Base-by-base conservation (phyloP, 2,113 vertebrate species). In the Pangasianodon gigas region DNA sequence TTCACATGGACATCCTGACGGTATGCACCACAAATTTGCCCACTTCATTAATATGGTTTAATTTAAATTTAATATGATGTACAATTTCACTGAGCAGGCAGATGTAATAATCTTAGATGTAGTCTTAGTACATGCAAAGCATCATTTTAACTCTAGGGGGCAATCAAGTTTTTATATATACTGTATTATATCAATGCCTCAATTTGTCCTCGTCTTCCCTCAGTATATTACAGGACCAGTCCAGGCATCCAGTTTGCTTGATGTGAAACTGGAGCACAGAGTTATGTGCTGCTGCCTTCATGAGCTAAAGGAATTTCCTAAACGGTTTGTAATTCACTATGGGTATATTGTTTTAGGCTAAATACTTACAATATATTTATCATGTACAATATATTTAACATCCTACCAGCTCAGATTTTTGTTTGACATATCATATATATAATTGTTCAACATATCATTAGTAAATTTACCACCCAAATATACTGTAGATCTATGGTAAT, bases 1-100 rank as follows among this genome's bases (percentile, higher is more conserved):
- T 96, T 41, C 90, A 90, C 88, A 94, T 95, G 91, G 95, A 96
- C 92, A 93, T 96, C 89, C 94, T 93, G 92, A 94, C 92, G 91
- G 96, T 96, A 92, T 32, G 88, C 32, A 60, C 4, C 32, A 77
- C 54, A 26, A 4, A 48, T 46, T 21, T 32, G 13, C 54, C 37
- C 6, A 74, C 21, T 85, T 85, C 13, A 37, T 44, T 10, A 14
- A 52, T 62, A 54, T 26, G 19, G 18, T 62, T 79, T 18, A 32
- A 24, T 67, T 48, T 37, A 14, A 37, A 84, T 56, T 16, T 58
- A 56, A 19, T n/a, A 29, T 65, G 5, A 29, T 85, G 67, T 71
- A 10, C 26, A 9, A 19, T 79, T 54, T 58, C n/a, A 69, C 29
- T 54, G n/a, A 54, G 29, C n/a, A 74, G 19, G 46, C 18, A 67